Base-by-base conservation (phyloP, 2,888 invertebrate genomes). In the Himalopsyche anomala region DNA sequence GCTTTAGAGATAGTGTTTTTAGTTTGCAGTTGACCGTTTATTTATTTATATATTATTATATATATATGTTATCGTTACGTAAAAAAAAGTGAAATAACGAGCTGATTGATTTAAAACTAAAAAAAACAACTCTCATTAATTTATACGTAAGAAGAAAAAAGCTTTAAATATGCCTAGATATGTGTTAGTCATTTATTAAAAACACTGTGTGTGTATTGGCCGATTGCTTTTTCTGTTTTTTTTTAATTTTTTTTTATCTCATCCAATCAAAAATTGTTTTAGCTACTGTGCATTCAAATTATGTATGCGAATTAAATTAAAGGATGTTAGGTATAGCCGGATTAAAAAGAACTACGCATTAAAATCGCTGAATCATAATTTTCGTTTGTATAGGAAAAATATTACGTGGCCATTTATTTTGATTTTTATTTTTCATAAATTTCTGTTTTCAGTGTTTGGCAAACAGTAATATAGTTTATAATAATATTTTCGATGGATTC, bases 81-180 rank as follows among this genome's bases (percentile, higher is more conserved):
- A 19, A 74, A 74, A 74, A 74, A 36, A 36, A 12, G 74, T 12
- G 12, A 74, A 36, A 36, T 74, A 62, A 28, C 62, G 28, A 28
- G 62, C 62, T 74, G 9, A 74, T 36, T 74, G 74, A 74, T 74
- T 74, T 15, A 74, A 74, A 36, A 69, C 36, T 28, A 36, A 74
- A 74, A 74, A 15, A 74, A 11, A 19, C 9, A 4, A 62, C 19
- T 4, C 38, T 17, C 5, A 38, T 28, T 74, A 74, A 36, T 74
- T 74, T 12, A 74, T 36, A 36, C 5, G 74, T 69, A 36, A 69
- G 36, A 69, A 69, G 45, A 51, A 69, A 69, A 62, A 62, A 19
- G 62, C 19, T 62, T n/a, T 19, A 62, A 62, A 74, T 74, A 5
- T 38, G 36, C 15, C 5, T 74, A 1, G 15, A 74, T 74, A 74